Evolutionary conservation across 2,113 vertebrate genomes (phyloP), one percentile per base, ranked within the genome.

Genomic region (Brachypodius melanocephalos): DNA sequence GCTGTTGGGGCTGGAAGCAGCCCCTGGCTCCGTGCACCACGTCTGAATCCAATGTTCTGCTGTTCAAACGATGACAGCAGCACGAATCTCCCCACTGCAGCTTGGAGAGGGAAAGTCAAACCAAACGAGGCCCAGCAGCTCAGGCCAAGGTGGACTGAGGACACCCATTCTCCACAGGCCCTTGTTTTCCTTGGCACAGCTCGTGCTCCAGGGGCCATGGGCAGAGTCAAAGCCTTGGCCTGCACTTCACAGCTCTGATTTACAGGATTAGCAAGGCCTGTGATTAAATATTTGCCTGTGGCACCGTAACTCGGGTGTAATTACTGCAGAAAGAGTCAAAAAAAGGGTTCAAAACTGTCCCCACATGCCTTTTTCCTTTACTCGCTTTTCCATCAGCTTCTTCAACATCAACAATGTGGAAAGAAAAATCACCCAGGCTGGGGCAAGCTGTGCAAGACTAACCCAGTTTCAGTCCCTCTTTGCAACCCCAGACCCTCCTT

Each of bases 271-370:
- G 93, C 94, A 94, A 95, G 93, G 91, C 52, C 52, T 71, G 85
- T 31, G 79, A 96, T 93, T 96, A 95, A 97, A 89, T 93, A 95
- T 95, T 94, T 96, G 94, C 94, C 87, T 40, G 26, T 96, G 97
- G 97, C 96, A 95, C 96, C 85, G 42, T 65, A 96, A 91, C 87
- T 94, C 0, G 14, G 73, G 78, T 88, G 71, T 91, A 95, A 97
- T 85, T 77, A 95, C 77, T 69, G 91, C 90, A 94, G 90, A 62
- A 95, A 82, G 45, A 55, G 84, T 65, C 32, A 63, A 55, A 61
- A 43, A 42, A 73, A 73, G 40, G 31, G 76, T 93, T 73, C 88
- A 31, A 92, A 97, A 59, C 63, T 21, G 52, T n/a, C 92, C 96
- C 94, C 62, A 90, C 89, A 83, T 45, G 65, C 67, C 10, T 86